phyloP scores from a whole-genome alignment of 2,113 vertebrate species.

The Marcusenius ussheri region DNA sequence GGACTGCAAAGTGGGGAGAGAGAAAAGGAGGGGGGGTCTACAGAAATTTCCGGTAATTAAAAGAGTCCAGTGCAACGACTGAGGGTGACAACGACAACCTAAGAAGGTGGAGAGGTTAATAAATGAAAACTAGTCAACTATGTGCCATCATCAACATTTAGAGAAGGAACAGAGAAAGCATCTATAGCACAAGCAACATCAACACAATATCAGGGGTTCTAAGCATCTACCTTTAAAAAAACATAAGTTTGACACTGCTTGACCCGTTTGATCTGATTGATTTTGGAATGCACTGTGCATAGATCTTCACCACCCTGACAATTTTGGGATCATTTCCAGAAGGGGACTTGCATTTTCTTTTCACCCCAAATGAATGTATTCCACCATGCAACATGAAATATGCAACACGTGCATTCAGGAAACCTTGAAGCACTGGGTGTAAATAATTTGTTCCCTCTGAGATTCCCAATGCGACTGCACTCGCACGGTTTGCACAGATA shows the following conservation, averaged over 20 bases:
- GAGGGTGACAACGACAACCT: not conserved
- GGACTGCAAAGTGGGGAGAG: not conserved
- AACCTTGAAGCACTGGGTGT: not conserved
- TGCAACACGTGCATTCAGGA: no score
- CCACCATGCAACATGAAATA: not conserved
- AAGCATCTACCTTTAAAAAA: not conserved
- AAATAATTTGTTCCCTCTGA: not conserved
- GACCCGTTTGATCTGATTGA: not conserved
- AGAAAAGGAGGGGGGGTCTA: not conserved
- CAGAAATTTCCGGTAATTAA: not conserved
- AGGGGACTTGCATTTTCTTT: not conserved
- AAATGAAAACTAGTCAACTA: not conserved
- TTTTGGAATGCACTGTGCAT: not conserved
- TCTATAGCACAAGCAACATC: not conserved
- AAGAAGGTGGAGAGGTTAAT: not conserved
- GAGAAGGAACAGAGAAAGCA: not conserved
- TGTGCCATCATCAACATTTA: not conserved
- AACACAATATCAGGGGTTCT: not conserved
- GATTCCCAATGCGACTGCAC: not conserved
- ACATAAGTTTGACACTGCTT: not conserved
- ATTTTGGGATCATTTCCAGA: not conserved
- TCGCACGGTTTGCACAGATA: not conserved
- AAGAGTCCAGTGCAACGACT: not conserved
- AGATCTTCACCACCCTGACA: not conserved
- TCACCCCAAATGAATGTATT: not conserved